Conservation (phyloP, 2,888 invertebrate genomes). For the Oxycera nigricornis region DNA sequence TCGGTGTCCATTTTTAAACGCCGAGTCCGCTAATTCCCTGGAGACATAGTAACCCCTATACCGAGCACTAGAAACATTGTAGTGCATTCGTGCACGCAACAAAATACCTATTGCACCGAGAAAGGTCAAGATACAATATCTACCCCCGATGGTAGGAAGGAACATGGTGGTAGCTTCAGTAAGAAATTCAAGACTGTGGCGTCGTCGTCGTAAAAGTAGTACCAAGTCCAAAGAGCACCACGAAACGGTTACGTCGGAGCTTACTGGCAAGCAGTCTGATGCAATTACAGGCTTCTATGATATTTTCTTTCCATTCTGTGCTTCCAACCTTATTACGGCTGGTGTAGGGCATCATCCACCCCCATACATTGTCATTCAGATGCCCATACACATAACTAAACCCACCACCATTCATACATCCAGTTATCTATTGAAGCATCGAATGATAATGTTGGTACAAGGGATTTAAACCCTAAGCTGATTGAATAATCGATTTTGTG, state of each 20-base stretch:
- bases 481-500: constrained; percentile 38
- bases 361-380: too few species aligned
- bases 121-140: constrained; percentile 32
- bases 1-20: neutral
- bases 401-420: neutral
- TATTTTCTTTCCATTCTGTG: constrained; percentile 17
- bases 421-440: constrained; percentile 24
- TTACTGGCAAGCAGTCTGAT: constrained; percentile 10
- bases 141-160: neutral
- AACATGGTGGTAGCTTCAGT: neutral
- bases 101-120: neutral
- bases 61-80: neutral
- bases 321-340: neutral
- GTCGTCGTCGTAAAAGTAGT: too few species aligned
- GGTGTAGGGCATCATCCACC: neutral
- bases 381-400: neutral
- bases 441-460: constrained; percentile 37
- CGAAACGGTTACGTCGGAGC: constrained; percentile 17
- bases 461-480: constrained; percentile 34
- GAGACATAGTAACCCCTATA: constrained; percentile 29
- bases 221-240: too few species aligned
- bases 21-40: constrained; percentile 6
- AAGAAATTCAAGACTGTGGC: neutral
- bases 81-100: neutral
- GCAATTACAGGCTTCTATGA: constrained; percentile 4